These are phyloP conservation scores for Geotrypetes seraphini DNA, from an alignment of 2,797 vertebrate species.

Conservation along the genomic window DNA sequence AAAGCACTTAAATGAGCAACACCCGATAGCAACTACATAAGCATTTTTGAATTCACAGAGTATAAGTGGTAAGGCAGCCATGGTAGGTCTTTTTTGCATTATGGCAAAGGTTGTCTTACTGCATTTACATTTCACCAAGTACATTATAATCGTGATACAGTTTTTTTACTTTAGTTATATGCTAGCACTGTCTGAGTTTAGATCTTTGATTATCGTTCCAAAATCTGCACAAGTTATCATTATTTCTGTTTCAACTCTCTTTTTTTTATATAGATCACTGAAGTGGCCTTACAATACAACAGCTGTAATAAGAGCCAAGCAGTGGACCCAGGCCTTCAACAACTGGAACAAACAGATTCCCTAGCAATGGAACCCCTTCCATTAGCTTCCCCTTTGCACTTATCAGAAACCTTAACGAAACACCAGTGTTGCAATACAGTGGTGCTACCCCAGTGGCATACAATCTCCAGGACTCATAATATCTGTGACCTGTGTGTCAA, in stretches of 20 bases:
- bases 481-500: constrained; percentile 81
- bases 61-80: no score
- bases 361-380: constrained; percentile 14
- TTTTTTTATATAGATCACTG: constrained; percentile 60
- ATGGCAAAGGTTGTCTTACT: no score
- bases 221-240: not conserved
- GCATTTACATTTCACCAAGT: no score
- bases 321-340: constrained; percentile 23
- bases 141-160: no score
- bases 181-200: not conserved
- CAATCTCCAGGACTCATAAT: constrained; percentile 48
- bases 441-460: constrained; percentile 52
- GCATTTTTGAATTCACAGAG: no score
- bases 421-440: constrained; percentile 76
- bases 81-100: no score
- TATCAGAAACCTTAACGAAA: constrained; percentile 8
- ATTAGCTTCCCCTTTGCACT: not conserved
- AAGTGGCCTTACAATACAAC: constrained; percentile 81
- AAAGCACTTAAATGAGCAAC: no score
- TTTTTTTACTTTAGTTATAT: no score
- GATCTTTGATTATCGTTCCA: not conserved
- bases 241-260: not conserved
- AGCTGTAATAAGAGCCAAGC: constrained; percentile 58
- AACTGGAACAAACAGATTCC: constrained; percentile 13
- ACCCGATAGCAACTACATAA: no score